Conservation (phyloP, 2,113 vertebrate species). For the Benitochromis conjunctus region DNA sequence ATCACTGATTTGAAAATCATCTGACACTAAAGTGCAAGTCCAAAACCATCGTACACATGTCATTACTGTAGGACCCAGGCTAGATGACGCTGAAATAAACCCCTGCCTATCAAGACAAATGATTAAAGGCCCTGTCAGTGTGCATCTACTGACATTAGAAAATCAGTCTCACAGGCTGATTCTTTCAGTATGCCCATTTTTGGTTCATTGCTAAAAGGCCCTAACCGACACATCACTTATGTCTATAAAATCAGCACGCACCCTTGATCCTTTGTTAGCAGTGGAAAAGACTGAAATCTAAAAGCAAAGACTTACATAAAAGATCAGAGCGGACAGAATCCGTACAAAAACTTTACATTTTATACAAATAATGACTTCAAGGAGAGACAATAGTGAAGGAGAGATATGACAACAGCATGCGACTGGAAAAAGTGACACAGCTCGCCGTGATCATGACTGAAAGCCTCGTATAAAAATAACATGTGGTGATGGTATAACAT, state of each 20-base stretch:
- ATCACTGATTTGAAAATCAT: slow-evolving; percentile 58
- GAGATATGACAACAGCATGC: slow-evolving; percentile 32
- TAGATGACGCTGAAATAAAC: slow-evolving; percentile 61
- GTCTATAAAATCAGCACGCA: slow-evolving; percentile 59
- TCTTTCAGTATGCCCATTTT: slow-evolving; percentile 16
- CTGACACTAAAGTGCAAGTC: slow-evolving; percentile 40
- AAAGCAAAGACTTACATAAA: slow-evolving; percentile 49
- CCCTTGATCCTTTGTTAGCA: slow-evolving; percentile 39
- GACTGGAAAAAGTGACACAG: slow-evolving; percentile 65
- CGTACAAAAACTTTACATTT: slow-evolving; percentile 54
- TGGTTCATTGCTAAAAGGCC: slow-evolving; percentile 19
- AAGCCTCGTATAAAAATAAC: slow-evolving; percentile 39
- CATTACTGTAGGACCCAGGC: slow-evolving; percentile 15
- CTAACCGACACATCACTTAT: slow-evolving; percentile 35
- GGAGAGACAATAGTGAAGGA: background rate
- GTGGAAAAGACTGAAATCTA: slow-evolving; percentile 41
- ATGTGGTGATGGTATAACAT: slow-evolving; percentile 45
- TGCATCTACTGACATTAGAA: slow-evolving; percentile 31
- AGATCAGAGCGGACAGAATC: slow-evolving; percentile 51
- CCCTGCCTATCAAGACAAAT: slow-evolving; percentile 53
- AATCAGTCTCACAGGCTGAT: background rate
- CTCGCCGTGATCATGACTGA: slow-evolving; percentile 26
- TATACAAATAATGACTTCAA: slow-evolving; percentile 54
- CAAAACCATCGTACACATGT: slow-evolving; percentile 58
- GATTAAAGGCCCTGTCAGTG: slow-evolving; percentile 55